phyloP scores from a whole-genome alignment of 2,797 vertebrate species.

The Alca torda region DNA sequence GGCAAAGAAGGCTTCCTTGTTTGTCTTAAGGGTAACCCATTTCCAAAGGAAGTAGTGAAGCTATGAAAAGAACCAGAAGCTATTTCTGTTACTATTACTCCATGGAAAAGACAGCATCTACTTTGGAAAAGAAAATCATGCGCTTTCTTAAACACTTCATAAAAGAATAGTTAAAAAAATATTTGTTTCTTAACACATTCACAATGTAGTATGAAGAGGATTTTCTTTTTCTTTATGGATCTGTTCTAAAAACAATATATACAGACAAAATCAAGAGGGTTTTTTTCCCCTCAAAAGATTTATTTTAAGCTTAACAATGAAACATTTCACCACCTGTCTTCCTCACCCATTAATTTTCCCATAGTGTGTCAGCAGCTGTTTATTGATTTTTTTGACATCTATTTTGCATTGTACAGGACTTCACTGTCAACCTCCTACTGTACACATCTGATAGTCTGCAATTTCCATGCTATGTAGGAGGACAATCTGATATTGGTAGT shows the following conservation, averaged over 20 bases:
- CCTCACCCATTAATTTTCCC: constrained; percentile 48
- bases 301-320: constrained; percentile 43
- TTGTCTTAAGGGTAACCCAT: neutral
- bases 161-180: neutral
- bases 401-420: constrained; percentile 14
- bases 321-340: constrained; percentile 26
- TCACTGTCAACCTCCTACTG: constrained; percentile 7
- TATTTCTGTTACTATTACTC: neutral
- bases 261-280: neutral
- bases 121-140: neutral
- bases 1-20: neutral
- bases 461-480: neutral
- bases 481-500: neutral
- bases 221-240: neutral
- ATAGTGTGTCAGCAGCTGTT: neutral
- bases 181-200: constrained; percentile 22
- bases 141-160: neutral
- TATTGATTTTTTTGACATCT: constrained; percentile 44
- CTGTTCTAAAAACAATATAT: constrained; percentile 12
- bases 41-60: neutral
- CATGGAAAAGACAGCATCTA: neutral
- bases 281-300: neutral
- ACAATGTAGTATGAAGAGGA: neutral
- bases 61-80: neutral
- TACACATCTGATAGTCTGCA: neutral